Conservation (phyloP, 2,113 vertebrate species). For the Isichthys henryi region DNA sequence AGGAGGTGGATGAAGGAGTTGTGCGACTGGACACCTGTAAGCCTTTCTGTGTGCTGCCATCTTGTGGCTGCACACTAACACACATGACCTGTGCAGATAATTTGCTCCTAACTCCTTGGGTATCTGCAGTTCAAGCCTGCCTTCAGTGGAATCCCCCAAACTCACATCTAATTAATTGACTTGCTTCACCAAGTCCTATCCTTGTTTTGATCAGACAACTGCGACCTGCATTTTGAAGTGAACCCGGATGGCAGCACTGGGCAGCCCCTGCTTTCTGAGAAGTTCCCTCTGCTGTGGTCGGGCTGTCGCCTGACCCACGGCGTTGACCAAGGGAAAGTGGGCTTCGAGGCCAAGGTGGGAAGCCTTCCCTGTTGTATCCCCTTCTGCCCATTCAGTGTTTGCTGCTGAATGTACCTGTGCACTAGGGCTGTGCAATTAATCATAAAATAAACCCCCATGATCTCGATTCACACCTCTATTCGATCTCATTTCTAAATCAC, state of each 20-base stretch:
- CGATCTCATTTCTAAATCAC: too few relatives aligned
- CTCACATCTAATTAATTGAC: not conserved
- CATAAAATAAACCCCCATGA: too few relatives aligned
- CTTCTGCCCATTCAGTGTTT: not conserved
- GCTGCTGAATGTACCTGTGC: not conserved
- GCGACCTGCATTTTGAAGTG: slow-evolving; percentile 78
- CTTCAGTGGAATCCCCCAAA: not conserved
- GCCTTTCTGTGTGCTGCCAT: slow-evolving; percentile 18
- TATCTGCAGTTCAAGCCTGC: not conserved
- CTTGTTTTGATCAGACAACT: slow-evolving; percentile 28
- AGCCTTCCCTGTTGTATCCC: too few relatives aligned
- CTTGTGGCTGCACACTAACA: not conserved
- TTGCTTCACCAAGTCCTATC: not conserved
- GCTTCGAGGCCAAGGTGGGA: slow-evolving; percentile 74
- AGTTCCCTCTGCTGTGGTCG: slow-evolving; percentile 74
- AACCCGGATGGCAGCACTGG: slow-evolving; percentile 65
- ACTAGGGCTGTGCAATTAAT: not conserved
- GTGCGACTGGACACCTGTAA: slow-evolving; percentile 72
- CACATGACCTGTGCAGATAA: not conserved
- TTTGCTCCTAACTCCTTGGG: not conserved
- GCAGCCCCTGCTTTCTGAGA: slow-evolving; percentile 70
- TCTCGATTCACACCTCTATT: too few relatives aligned
- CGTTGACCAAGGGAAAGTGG: slow-evolving; percentile 62
- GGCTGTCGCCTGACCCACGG: slow-evolving; percentile 77
- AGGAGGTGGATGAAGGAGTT: slow-evolving; percentile 58